These are phyloP conservation scores for Oreohelix idahoensis DNA, from an alignment of 1,140 invertebrate genomes.

Conservation along the genomic window DNA sequence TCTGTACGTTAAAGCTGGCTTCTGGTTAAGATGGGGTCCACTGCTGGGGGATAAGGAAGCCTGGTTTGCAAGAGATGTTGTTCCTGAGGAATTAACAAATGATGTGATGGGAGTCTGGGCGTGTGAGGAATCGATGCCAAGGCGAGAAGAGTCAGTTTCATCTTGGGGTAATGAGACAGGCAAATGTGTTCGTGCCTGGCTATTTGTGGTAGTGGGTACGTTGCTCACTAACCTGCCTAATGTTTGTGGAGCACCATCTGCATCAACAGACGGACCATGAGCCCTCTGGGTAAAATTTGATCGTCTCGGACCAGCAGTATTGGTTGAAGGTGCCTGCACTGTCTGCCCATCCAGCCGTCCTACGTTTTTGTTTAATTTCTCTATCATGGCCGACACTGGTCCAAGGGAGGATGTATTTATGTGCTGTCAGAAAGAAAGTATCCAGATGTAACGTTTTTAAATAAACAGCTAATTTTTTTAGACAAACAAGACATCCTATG, in stretches of 20 bases:
- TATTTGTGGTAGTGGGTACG: background rate
- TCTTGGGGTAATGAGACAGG: background rate
- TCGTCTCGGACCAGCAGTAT: background rate
- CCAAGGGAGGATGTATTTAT: slow-evolving; percentile 29
- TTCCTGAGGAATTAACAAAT: background rate
- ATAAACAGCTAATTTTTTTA: too few relatives aligned
- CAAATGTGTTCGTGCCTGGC: background rate
- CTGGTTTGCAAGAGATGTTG: background rate
- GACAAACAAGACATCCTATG: too few relatives aligned
- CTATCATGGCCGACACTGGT: slow-evolving; percentile 36
- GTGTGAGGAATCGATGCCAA: background rate
- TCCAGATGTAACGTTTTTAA: too few relatives aligned
- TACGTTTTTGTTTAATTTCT: slow-evolving; percentile 25
- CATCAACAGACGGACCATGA: background rate
- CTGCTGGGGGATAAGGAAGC: background rate
- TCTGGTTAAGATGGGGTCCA: slow-evolving; percentile 40
- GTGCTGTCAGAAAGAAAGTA: background rate
- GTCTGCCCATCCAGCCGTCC: background rate
- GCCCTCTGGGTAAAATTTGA: background rate
- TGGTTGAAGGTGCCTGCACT: background rate
- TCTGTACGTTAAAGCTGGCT: slow-evolving; percentile 57
- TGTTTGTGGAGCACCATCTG: background rate
- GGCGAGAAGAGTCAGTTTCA: background rate
- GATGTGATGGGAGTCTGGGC: background rate
- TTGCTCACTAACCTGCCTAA: background rate